A percentile compares a stretch with the other conserved stretches of the same genome.
Conservation (phyloP, 2,888 invertebrate species). For the Gasteruption jaculator region DNA sequence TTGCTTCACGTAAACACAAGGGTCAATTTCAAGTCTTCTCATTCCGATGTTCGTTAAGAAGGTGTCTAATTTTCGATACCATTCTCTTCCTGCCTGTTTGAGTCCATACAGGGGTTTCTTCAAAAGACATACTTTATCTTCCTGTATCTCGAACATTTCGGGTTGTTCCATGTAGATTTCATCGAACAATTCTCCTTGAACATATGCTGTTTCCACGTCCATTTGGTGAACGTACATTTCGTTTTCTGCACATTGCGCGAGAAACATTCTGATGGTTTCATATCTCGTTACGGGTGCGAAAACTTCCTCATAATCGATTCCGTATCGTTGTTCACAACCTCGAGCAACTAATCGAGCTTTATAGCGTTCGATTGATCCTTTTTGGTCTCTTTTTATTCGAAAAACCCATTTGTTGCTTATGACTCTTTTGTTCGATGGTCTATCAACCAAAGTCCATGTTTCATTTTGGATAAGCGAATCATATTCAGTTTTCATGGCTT, state of each 20-base stretch:
- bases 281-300: conserved; percentile 27
- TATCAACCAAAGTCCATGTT: conserved; percentile 21
- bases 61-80: conserved; percentile 17
- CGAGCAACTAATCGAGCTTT: conserved; percentile 28
- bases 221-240: conserved; percentile 28
- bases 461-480: conserved; percentile 19
- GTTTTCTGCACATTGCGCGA: conserved; percentile 22
- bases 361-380: conserved; percentile 17
- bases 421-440: conserved; percentile 15
- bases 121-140: conserved; percentile 24
- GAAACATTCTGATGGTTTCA: conserved; percentile 24
- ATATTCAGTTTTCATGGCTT: conserved; percentile 20
- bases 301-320: conserved; percentile 25
- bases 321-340: conserved; percentile 20
- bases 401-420: conserved; percentile 22
- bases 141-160: conserved; percentile 21
- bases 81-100: conserved; percentile 23
- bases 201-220: conserved; percentile 24
- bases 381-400: conserved; percentile 16
- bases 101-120: conserved; percentile 22
- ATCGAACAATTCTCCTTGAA: conserved; percentile 23
- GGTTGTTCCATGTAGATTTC: conserved; percentile 24
- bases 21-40: conserved; percentile 15
- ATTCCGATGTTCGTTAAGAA: conserved; percentile 11
- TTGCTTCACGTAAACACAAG: conserved; percentile 20